Conservation (phyloP, 2,888 invertebrate species). For the Synergus itoensis region DNA sequence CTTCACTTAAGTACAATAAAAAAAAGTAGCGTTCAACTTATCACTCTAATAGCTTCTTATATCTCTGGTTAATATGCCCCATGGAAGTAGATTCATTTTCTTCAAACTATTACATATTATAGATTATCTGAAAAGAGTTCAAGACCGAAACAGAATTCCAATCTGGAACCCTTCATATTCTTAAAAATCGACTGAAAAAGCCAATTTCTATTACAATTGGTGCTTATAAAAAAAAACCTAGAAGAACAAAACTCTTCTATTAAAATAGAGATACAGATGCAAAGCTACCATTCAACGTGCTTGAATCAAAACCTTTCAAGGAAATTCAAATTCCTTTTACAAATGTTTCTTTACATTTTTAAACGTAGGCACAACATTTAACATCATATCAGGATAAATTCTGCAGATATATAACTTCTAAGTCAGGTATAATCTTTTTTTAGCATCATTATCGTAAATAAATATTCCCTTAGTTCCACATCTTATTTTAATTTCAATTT, state of each 20-base stretch:
- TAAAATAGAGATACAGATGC: not conserved
- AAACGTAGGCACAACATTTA: constrained; percentile 37
- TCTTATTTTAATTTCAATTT: constrained; percentile 35
- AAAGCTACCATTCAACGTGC: constrained; percentile 1
- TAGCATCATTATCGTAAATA: constrained; percentile 45
- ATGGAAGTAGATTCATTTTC: constrained; percentile 66
- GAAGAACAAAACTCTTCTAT: constrained; percentile 11
- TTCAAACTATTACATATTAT: constrained; percentile 52
- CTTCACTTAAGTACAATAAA: constrained; percentile 65
- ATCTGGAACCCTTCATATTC: not conserved
- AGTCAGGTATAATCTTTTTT: constrained; percentile 16
- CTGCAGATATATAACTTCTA: constrained; percentile 34
- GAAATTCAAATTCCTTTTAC: constrained; percentile 17
- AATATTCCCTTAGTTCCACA: constrained; percentile 48
- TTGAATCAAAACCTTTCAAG: constrained; percentile 29
- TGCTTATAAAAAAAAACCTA: constrained; percentile 13
- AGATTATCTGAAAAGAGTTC: constrained; percentile 46
- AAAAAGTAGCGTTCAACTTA: constrained; percentile 62
- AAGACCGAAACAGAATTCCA: constrained; percentile 48
- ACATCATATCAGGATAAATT: constrained; percentile 39
- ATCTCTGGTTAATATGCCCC: constrained; percentile 69
- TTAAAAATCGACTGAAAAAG: not conserved
- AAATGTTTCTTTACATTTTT: constrained; percentile 30
- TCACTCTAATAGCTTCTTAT: constrained; percentile 64
- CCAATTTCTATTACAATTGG: not conserved